Conservation (phyloP, 2,888 invertebrate genomes). For the Exephanes ischioxanthus region DNA sequence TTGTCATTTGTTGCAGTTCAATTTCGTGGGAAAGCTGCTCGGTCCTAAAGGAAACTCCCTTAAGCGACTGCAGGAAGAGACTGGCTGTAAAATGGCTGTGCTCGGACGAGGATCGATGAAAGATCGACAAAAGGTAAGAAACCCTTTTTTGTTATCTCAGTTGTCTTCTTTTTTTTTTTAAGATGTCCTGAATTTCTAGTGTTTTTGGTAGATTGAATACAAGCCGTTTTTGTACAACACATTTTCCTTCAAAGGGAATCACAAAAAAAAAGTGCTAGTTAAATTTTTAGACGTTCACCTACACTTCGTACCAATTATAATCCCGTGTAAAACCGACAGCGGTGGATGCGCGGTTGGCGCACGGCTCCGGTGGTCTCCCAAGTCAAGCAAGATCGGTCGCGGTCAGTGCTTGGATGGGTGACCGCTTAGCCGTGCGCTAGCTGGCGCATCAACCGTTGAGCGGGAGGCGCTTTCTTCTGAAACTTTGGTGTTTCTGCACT, state of each 20-base stretch:
- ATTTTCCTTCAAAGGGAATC: neutral
- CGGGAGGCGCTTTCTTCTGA: too few species aligned
- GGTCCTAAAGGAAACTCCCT: slow-evolving; percentile 97
- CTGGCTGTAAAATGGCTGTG: slow-evolving; percentile 98
- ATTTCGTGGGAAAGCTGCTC: slow-evolving; percentile 97
- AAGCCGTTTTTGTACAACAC: too few species aligned
- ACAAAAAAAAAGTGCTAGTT: neutral
- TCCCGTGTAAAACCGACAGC: neutral
- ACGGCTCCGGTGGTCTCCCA: too few species aligned
- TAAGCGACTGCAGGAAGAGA: slow-evolving; percentile 96
- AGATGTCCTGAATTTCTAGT: too few species aligned
- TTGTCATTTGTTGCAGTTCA: slow-evolving; percentile 90
- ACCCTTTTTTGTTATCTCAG: neutral
- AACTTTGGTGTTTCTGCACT: too few species aligned
- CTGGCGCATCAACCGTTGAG: too few species aligned
- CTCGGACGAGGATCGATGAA: slow-evolving; percentile 97
- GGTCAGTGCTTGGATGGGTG: too few species aligned
- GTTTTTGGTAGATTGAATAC: too few species aligned
- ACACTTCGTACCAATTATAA: neutral
- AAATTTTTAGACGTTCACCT: neutral
- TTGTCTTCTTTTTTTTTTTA: neutral
- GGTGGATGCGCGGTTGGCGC: too few species aligned
- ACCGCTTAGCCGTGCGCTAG: too few species aligned
- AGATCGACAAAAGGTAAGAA: slow-evolving; percentile 93
- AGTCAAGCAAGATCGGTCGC: too few species aligned